Conservation (phyloP, 2,113 vertebrate species). For the Rallus limicola region DNA sequence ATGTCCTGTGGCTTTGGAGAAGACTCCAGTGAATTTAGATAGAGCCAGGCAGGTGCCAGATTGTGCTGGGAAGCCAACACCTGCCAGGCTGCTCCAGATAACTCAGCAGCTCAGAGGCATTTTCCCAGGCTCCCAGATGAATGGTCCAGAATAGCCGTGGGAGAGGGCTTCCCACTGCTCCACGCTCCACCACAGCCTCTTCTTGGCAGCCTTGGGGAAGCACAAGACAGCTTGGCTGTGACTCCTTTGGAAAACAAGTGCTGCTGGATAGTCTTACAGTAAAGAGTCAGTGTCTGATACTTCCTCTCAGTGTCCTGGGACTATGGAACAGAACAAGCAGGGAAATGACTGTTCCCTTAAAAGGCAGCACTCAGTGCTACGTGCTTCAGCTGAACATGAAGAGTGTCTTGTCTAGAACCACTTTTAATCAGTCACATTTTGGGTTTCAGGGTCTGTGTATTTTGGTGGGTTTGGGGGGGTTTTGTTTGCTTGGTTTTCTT, state of each 20-base stretch:
- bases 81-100: slow-evolving; percentile 82
- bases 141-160: slow-evolving; percentile 83
- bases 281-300: slow-evolving; percentile 75
- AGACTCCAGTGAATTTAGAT: slow-evolving; percentile 15
- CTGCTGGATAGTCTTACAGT: slow-evolving; percentile 80
- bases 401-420: slow-evolving; percentile 1
- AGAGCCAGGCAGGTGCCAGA: slow-evolving; percentile 49
- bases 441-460: neutral
- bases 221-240: slow-evolving; percentile 76
- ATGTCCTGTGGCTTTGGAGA: slow-evolving; percentile 42
- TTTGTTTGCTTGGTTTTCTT: neutral
- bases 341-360: slow-evolving; percentile 46
- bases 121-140: slow-evolving; percentile 88
- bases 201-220: slow-evolving; percentile 81
- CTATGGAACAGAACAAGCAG: slow-evolving; percentile 44
- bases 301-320: slow-evolving; percentile 52
- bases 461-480: neutral
- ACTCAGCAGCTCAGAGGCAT: slow-evolving; percentile 80
- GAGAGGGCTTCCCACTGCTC: slow-evolving; percentile 84
- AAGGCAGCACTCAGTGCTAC: neutral
- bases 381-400: slow-evolving; percentile 1
- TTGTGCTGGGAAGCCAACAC: slow-evolving; percentile 77
- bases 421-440: neutral
- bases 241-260: slow-evolving; percentile 77
- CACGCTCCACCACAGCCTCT: slow-evolving; percentile 76